These are phyloP conservation scores for Heliconius melpomene DNA, from an alignment of 1,140 invertebrate species.

Conservation along the genomic window DNA sequence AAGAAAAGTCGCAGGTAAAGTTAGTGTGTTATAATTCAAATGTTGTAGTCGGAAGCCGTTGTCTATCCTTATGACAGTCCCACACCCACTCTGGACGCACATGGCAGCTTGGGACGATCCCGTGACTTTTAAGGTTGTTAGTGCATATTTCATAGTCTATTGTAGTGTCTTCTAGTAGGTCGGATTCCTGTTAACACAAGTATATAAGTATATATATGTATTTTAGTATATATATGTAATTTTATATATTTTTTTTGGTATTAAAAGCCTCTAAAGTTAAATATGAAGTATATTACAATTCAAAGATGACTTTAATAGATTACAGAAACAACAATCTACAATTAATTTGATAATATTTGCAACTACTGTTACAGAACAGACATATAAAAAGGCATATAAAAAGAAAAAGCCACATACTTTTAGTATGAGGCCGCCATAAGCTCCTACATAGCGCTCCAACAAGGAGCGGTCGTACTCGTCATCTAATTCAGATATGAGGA, in stretches of 20 bases:
- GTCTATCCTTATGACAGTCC: slow-evolving; percentile 39
- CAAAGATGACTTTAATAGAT: no score
- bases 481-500: slow-evolving; percentile 38
- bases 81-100: slow-evolving; percentile 48
- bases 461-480: slow-evolving; percentile 17
- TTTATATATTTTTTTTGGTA: no score
- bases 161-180: background rate
- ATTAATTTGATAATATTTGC: no score
- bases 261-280: background rate
- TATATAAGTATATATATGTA: background rate
- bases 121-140: background rate
- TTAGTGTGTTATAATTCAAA: background rate
- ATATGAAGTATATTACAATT: background rate
- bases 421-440: slow-evolving; percentile 56
- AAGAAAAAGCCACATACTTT: slow-evolving; percentile 35
- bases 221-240: no score
- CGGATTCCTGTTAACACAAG: slow-evolving; percentile 1
- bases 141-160: background rate
- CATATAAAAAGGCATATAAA: slow-evolving; percentile 21
- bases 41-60: background rate
- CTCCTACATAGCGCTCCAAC: slow-evolving; percentile 55
- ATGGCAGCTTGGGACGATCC: background rate
- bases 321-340: no score
- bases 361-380: no score
- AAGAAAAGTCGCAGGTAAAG: no score